A percentile compares a stretch with the other conserved stretches of the same genome.
Evolutionary conservation across 2,113 vertebrate species (phyloP).

Genomic region (Archocentrus centrarchus): DNA sequence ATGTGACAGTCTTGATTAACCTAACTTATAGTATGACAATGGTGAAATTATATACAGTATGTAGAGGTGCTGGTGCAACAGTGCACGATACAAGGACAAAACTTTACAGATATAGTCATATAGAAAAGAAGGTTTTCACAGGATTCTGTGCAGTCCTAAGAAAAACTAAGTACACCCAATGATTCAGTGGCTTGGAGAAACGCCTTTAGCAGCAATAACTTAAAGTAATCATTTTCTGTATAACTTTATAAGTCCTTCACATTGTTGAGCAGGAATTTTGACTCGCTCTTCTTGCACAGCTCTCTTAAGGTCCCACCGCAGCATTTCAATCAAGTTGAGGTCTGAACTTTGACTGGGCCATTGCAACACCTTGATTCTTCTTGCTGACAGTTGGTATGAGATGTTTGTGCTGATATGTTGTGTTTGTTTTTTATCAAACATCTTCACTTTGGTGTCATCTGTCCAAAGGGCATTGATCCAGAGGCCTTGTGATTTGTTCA

Average conservation of each 20-base stretch:
- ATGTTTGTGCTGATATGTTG: background rate
- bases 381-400: background rate
- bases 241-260: no score
- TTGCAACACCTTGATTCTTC: background rate
- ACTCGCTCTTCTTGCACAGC: background rate
- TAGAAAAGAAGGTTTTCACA: background rate
- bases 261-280: background rate
- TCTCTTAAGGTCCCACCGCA: background rate
- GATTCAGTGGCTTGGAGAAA: background rate
- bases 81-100: background rate
- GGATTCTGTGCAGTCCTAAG: no score
- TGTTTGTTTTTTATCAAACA: background rate
- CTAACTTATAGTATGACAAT: no score
- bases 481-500: no score
- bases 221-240: no score
- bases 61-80: background rate
- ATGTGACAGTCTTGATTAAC: no score
- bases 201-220: no score
- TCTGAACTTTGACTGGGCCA: background rate
- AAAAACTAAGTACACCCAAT: background rate
- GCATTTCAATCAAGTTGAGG: background rate
- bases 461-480: background rate
- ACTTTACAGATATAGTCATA: background rate
- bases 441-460: background rate
- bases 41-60: background rate